A percentile compares a stretch with the other conserved stretches of the same genome.
Conservation (phyloP, 2,797 vertebrate genomes). For the Brotogeris chrysoptera region DNA sequence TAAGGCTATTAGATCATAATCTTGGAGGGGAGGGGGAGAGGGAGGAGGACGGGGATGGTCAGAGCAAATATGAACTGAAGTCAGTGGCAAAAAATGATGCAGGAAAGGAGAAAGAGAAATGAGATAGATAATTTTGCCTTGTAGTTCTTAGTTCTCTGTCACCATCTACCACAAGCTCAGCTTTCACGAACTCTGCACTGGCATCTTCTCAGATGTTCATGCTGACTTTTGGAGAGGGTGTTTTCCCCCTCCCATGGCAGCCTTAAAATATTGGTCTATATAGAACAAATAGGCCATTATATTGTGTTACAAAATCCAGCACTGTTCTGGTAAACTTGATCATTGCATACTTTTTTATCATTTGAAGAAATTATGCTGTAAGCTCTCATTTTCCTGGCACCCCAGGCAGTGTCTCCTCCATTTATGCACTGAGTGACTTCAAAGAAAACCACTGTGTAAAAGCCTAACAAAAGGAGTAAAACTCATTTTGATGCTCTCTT, state of each 20-base stretch:
- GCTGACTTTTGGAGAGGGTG: background rate
- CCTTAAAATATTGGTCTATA: background rate
- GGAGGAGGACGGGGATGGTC: background rate
- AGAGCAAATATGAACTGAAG: background rate
- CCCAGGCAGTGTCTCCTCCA: background rate
- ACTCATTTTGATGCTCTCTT: conserved; percentile 33
- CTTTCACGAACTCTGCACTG: background rate
- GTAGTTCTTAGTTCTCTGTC: background rate
- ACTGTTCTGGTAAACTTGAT: background rate
- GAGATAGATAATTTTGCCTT: background rate
- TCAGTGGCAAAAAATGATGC: background rate
- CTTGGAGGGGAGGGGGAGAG: rapidly evolving
- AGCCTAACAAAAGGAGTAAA: conserved; percentile 52
- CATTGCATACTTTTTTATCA: background rate
- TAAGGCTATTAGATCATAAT: background rate
- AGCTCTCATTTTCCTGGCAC: background rate
- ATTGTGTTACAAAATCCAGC: background rate
- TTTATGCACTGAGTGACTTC: conserved; percentile 3
- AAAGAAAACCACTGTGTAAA: conserved; percentile 31
- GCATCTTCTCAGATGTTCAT: background rate
- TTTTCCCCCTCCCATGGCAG: background rate
- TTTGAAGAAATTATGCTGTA: background rate
- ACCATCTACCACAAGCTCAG: background rate
- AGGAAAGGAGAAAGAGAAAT: background rate
- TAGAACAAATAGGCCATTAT: background rate